Conservation (phyloP, 2,113 vertebrate species). For the Puma concolor region DNA sequence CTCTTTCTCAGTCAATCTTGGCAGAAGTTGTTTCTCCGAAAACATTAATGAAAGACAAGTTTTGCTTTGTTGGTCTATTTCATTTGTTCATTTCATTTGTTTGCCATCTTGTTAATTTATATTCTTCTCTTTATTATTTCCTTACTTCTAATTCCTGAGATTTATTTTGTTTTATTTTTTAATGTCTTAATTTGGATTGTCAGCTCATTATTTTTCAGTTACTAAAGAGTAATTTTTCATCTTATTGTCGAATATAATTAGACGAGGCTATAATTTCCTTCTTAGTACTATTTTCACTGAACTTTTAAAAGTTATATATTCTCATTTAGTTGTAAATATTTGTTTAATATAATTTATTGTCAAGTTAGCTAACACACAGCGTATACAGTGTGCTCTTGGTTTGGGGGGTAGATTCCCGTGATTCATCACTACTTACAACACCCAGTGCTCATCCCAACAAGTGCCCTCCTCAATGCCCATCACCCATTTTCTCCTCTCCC, state of each 20-base stretch:
- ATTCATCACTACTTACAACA: too few species aligned
- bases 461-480: too few species aligned
- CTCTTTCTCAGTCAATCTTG: constrained; percentile 8
- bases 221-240: neutral
- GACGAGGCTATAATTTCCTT: neutral
- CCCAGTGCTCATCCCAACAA: too few species aligned
- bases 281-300: neutral
- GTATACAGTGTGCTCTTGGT: too few species aligned
- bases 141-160: neutral
- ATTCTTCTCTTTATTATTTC: neutral
- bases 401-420: too few species aligned
- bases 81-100: neutral
- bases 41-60: neutral
- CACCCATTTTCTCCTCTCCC: too few species aligned
- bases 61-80: neutral
- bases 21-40: neutral
- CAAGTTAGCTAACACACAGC: too few species aligned
- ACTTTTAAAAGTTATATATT: neutral
- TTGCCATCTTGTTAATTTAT: constrained; percentile 1
- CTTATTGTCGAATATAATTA: neutral
- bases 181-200: neutral
- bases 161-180: neutral
- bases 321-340: neutral
- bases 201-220: neutral
- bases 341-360: neutral